phyloP scores from a whole-genome alignment of 2,888 invertebrate species.

The Deilephila porcellus region DNA sequence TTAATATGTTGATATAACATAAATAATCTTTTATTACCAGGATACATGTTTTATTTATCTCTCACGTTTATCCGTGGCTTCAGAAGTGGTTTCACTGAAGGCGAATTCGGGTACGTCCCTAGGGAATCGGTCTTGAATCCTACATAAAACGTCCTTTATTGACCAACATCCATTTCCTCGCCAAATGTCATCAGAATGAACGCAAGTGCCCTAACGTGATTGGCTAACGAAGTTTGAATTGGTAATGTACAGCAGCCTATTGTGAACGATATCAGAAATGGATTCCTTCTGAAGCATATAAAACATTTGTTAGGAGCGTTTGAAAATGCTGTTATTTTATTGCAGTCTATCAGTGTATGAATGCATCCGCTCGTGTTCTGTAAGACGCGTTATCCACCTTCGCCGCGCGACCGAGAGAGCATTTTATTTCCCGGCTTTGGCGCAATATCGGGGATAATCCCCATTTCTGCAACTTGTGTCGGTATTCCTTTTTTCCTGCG shows the following conservation, averaged over 20 bases:
- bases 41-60: conserved; percentile 19
- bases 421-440: conserved; percentile 59
- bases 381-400: conserved; percentile 59
- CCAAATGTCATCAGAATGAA: conserved; percentile 26
- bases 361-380: conserved; percentile 49
- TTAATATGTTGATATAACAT: conserved; percentile 14
- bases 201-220: conserved; percentile 30
- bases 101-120: conserved; percentile 13
- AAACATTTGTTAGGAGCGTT: conserved; percentile 5
- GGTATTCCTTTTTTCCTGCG: conserved; percentile 48
- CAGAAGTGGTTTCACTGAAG: conserved; percentile 16
- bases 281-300: neutral
- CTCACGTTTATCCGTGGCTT: neutral
- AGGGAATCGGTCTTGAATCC: conserved; percentile 3
- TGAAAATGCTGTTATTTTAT: conserved; percentile 39
- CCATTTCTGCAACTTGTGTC: conserved; percentile 58
- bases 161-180: conserved; percentile 22
- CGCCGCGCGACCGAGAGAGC: conserved; percentile 49
- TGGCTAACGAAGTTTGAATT: neutral
- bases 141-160: conserved; percentile 20
- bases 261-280: neutral
- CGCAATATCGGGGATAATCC: conserved; percentile 66
- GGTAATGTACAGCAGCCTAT: neutral
- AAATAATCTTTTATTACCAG: conserved; percentile 2
- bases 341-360: conserved; percentile 46